Evolutionary conservation across 1,140 invertebrate genomes (phyloP), one percentile per base, ranked within the genome.

Genomic region (Acromyrmex charruanus): DNA sequence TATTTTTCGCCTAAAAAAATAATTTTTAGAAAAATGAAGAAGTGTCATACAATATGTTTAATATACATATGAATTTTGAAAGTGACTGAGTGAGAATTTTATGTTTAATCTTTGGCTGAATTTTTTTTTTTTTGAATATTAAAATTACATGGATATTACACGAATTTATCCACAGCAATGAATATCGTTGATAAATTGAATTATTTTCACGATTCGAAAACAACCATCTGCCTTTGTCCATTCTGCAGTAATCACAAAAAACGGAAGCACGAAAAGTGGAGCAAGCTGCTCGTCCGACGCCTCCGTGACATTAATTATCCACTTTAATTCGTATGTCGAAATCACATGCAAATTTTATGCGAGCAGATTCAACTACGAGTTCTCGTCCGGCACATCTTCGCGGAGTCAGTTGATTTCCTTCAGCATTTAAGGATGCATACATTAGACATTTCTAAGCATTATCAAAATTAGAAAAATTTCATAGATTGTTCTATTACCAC

Each of bases 301-400:
- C 55, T 61, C 35, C 75, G 25, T 49, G 39, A 63, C 39, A 77
- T 12, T 77, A 77, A 77, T 77, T 44, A 77, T 77, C 35, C 39
- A 77, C 59, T 77, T 31, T 51, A 79, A 65, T 79, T 66, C 39
- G 25, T 59, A 58, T 31, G 59, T 49, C 39, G 10, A 49, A 49
- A 25, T 66, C 0, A 5, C 25, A 28, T 63, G 39, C 10, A 77
- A 63, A 63, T 77, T 63, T 63, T 14, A 39, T 49, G 21, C 74
- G 16, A 63, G 18, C 21, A 31, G 16, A 77, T 63, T 77, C 14
- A 39, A 63, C 21, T 18, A n/a, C 55, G 74, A 31, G 3, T 44
- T 61, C 39, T 28, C 16, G 12, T 44, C 58, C 39, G 75, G 14
- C 58, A 77, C 39, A 25, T 63, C 55, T 77, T 61, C 35, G 74